Conservation (phyloP, 1,140 invertebrate species). For the Diabrotica virgifera region DNA sequence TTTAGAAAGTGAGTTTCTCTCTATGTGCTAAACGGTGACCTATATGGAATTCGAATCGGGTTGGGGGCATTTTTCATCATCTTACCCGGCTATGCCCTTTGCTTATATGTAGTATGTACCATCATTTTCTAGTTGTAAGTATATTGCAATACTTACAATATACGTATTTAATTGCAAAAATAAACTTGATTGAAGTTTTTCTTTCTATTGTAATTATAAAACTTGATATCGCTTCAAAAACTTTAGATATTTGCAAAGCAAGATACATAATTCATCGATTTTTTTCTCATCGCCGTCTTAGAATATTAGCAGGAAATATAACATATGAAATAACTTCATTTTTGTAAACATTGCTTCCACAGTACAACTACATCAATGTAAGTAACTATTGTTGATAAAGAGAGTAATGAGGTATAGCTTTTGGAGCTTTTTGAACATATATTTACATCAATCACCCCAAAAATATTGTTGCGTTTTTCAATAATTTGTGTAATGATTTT, state of each 20-base stretch:
- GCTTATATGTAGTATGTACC: too few species aligned
- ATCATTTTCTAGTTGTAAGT: too few species aligned
- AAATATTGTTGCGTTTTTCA: background rate
- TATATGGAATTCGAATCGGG: too few species aligned
- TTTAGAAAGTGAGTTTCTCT: too few species aligned
- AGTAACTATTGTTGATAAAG: conserved; percentile 18
- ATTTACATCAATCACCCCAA: background rate
- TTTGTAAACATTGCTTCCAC: conserved; percentile 17
- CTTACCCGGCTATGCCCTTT: too few species aligned
- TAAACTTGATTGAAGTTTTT: too few species aligned
- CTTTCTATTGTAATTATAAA: too few species aligned
- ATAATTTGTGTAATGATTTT: too few species aligned
- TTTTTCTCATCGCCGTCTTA: background rate
- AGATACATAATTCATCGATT: background rate
- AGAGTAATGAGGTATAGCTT: background rate
- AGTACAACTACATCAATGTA: conserved; percentile 34
- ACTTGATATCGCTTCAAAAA: background rate
- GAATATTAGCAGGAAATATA: background rate
- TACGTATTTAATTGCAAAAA: too few species aligned
- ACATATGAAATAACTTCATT: conserved; percentile 4
- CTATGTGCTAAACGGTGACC: too few species aligned
- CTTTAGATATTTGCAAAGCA: background rate
- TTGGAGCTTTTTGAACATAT: conserved; percentile 18
- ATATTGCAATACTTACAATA: too few species aligned
- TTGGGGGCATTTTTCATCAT: too few species aligned